A percentile compares a stretch with the other conserved stretches of the same genome.
These are phyloP conservation scores for Lasioglossum lativentre DNA, from an alignment of 2,888 invertebrate genomes.

Conservation along the genomic window DNA sequence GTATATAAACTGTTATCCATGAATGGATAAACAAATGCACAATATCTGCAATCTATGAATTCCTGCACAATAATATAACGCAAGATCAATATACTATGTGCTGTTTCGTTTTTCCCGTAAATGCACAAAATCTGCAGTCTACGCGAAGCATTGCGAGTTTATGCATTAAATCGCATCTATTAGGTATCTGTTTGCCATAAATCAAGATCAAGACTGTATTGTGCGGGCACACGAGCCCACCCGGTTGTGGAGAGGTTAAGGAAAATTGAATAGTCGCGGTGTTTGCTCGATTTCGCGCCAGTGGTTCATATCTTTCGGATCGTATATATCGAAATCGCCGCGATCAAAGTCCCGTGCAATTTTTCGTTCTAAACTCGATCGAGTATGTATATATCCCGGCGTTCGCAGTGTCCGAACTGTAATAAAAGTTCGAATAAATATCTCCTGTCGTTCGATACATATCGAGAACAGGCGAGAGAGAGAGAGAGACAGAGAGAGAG, in stretches of 20 bases:
- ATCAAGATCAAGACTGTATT: background rate
- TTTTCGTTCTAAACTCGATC: background rate
- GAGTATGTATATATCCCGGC: background rate
- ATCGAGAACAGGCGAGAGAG: background rate
- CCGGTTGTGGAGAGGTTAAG: conserved; percentile 28
- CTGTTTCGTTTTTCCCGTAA: background rate
- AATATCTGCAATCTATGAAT: no score
- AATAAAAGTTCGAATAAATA: conserved; percentile 15
- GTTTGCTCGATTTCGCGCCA: conserved; percentile 29
- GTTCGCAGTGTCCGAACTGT: background rate
- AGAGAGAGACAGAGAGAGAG: background rate
- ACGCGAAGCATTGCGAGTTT: background rate
- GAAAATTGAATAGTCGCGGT: conserved; percentile 45
- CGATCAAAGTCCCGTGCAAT: conserved; percentile 5
- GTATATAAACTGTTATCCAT: no score
- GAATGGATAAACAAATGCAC: no score
- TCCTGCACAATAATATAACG: no score
- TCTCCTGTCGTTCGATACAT: background rate
- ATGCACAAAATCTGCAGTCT: background rate
- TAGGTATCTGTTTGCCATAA: background rate
- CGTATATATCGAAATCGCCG: background rate
- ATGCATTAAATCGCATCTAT: background rate
- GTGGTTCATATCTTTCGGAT: conserved; percentile 12
- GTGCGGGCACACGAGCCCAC: background rate
- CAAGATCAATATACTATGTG: no score